phyloP scores from a whole-genome alignment of 2,797 vertebrate genomes.

The Catharus ustulatus region DNA sequence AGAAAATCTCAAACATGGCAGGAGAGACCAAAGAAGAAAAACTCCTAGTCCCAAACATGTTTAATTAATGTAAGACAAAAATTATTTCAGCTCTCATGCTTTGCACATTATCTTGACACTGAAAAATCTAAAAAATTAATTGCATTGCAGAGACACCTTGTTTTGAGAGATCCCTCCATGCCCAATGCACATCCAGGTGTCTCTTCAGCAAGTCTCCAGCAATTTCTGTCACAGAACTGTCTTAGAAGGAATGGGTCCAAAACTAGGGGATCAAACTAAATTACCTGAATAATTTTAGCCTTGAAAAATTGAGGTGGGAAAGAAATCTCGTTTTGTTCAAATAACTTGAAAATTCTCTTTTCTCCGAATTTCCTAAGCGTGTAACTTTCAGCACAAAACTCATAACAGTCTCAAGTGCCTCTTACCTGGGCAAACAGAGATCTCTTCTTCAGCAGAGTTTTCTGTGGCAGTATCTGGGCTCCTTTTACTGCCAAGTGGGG shows the following conservation, averaged over 20 bases:
- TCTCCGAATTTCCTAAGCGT: not conserved
- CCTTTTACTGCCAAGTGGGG: slow-evolving; percentile 62
- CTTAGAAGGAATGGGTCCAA: not conserved
- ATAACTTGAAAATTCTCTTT: not conserved
- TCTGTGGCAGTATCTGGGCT: slow-evolving; percentile 58
- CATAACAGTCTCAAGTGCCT: not conserved
- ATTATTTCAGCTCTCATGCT: not conserved
- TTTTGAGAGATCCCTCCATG: not conserved
- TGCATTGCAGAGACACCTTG: not conserved
- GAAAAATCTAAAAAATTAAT: not conserved
- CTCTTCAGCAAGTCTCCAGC: not conserved
- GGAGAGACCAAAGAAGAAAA: slow-evolving; percentile 16
- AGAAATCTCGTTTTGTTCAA: not conserved
- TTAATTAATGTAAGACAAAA: slow-evolving; percentile 13
- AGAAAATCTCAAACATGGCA: slow-evolving; percentile 1
- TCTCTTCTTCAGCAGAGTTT: slow-evolving; percentile 71
- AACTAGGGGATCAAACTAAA: slow-evolving; percentile 12
- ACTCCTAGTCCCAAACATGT: not conserved
- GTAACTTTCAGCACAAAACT: not conserved
- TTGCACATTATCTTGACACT: not conserved
- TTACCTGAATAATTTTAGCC: slow-evolving; percentile 34
- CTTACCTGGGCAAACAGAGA: slow-evolving; percentile 80
- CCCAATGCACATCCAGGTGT: accelerated
- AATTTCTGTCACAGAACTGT: not conserved
- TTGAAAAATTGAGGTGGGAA: not conserved